phyloP scores from a whole-genome alignment of 2,888 invertebrate species.

The Andrena fulva region DNA sequence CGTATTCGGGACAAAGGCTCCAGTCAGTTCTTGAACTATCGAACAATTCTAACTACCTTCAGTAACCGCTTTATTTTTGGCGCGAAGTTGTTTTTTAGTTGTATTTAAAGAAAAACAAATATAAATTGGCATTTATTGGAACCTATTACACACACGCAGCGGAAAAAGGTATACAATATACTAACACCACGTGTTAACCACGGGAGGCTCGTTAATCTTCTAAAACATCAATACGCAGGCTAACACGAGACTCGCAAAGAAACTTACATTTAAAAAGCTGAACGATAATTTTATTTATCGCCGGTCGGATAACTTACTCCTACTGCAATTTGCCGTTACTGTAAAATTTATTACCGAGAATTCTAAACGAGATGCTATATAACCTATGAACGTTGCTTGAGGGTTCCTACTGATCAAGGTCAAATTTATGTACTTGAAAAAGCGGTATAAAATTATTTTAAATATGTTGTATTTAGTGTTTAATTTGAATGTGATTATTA shows the following conservation, averaged over 20 bases:
- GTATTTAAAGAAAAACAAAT: conserved; percentile 19
- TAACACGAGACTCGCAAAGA: not conserved
- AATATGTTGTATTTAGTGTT: not conserved
- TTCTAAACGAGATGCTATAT: conserved; percentile 18
- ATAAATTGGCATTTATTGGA: conserved; percentile 9
- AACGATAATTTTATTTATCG: not conserved
- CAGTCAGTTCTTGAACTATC: conserved; percentile 27
- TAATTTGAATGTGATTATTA: not conserved
- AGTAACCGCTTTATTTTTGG: conserved; percentile 66
- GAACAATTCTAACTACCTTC: conserved; percentile 32
- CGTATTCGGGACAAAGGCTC: not conserved
- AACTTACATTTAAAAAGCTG: not conserved
- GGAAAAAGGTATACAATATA: conserved; percentile 29
- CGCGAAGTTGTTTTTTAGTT: conserved; percentile 64
- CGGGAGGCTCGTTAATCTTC: conserved; percentile 5
- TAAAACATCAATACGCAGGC: not conserved
- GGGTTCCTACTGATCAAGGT: conserved; percentile 47
- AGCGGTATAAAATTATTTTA: not conserved
- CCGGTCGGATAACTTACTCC: not conserved
- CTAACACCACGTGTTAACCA: conserved; percentile 1
- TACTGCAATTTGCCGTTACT: not conserved
- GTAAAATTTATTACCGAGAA: not conserved
- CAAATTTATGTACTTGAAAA: conserved; percentile 14
- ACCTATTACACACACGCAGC: not conserved
- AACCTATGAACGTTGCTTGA: conserved; percentile 48